A percentile compares a stretch with the other conserved stretches of the same genome.
These are phyloP conservation scores for Megalopta genalis DNA, from an alignment of 1,140 invertebrate genomes.

Conservation along the genomic window DNA sequence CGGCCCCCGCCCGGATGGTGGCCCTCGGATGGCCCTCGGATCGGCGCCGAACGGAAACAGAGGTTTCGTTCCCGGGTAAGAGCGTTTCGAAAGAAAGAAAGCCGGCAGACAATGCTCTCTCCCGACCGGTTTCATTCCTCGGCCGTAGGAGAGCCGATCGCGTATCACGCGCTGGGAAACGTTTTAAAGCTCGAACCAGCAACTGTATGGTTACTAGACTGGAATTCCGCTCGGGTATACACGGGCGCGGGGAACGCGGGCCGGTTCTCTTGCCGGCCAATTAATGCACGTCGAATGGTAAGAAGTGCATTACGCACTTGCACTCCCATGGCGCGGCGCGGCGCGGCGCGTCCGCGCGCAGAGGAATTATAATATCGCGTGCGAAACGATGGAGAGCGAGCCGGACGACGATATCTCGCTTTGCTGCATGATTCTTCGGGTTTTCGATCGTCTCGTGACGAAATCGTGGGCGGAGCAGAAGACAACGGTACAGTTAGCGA, in stretches of 20 bases:
- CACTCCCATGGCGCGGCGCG: constrained; percentile 10
- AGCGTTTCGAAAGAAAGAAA: neutral
- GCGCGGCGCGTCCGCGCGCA: constrained; percentile 1
- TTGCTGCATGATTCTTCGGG: neutral
- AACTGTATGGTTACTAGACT: constrained; percentile 70
- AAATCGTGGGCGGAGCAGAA: neutral
- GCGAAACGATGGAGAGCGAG: neutral
- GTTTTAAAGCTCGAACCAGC: constrained; percentile 52
- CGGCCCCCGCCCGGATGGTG: too few species aligned
- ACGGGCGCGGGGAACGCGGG: constrained; percentile 27
- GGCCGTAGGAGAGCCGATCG: constrained; percentile 14
- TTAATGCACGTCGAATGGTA: constrained; percentile 62
- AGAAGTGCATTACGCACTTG: constrained; percentile 39
- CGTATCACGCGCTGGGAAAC: constrained; percentile 46
- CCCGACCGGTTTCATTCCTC: constrained; percentile 16
- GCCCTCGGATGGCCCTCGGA: too few species aligned
- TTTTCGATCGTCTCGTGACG: neutral
- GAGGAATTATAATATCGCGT: constrained; percentile 6
- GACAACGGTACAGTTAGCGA: neutral
- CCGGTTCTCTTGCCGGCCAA: constrained; percentile 58
- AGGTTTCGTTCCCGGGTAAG: neutral
- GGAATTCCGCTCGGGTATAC: constrained; percentile 63
- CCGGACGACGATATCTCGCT: neutral
- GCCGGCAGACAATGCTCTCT: neutral
- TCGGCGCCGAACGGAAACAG: neutral